A percentile compares a stretch with the other conserved stretches of the same genome.
Conservation (phyloP, 2,113 vertebrate species). For the Petrocephalus microphthalmus region DNA sequence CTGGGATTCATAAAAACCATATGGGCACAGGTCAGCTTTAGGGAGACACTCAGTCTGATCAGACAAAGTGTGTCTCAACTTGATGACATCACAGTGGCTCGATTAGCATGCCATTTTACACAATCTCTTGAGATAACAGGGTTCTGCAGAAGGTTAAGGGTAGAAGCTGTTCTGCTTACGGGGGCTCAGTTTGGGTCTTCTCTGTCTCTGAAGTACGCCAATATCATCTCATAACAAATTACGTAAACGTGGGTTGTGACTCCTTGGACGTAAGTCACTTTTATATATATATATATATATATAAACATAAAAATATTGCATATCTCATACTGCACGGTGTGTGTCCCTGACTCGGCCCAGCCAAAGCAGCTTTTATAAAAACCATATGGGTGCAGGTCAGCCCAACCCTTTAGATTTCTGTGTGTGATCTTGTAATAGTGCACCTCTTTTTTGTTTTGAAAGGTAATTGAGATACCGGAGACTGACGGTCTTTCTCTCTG, state of each 20-base stretch:
- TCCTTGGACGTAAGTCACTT: not conserved
- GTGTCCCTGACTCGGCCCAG: not conserved
- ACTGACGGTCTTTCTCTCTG: not conserved
- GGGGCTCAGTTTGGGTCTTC: not conserved
- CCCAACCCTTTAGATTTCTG: not conserved
- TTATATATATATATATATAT: too few relatives aligned
- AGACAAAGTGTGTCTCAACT: not conserved
- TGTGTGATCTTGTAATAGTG: not conserved
- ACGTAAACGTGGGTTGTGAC: not conserved
- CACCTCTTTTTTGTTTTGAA: not conserved
- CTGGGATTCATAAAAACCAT: not conserved
- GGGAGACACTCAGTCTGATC: not conserved
- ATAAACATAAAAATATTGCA: too few relatives aligned
- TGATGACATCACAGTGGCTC: not conserved
- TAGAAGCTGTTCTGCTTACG: not conserved
- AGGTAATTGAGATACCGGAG: not conserved
- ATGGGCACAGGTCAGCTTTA: not conserved
- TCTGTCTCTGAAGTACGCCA: not conserved
- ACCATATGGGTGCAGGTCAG: not conserved
- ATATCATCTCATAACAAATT: constrained; percentile 17
- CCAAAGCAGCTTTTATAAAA: not conserved
- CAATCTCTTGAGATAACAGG: not conserved
- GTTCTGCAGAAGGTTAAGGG: not conserved
- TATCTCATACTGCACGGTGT: not conserved
- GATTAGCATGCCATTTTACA: not conserved